Evolutionary conservation across 2,113 vertebrate species (phyloP).

Genomic region (Collichthys lucidus): DNA sequence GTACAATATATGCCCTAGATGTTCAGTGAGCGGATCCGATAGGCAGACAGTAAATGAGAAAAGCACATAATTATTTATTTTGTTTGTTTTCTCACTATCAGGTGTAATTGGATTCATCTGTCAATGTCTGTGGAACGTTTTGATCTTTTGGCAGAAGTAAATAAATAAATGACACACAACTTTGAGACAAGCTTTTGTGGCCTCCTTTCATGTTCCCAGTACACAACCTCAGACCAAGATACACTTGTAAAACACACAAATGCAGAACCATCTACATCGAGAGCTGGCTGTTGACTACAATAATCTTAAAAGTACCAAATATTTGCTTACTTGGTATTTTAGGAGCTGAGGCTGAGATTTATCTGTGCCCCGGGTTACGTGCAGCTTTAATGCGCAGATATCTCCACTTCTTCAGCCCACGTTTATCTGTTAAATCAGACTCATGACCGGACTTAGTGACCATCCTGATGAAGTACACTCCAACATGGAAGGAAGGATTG

Average conservation of each 20-base stretch:
- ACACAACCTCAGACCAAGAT: background rate
- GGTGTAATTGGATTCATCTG: slow-evolving; percentile 39
- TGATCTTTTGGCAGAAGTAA: slow-evolving; percentile 28
- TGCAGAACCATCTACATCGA: background rate
- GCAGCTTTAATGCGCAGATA: background rate
- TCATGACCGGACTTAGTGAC: slow-evolving; percentile 2
- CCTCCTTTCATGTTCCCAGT: background rate
- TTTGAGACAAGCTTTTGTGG: slow-evolving; percentile 7
- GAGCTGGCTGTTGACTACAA: background rate
- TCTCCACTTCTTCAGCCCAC: slow-evolving; percentile 15
- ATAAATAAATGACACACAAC: slow-evolving; percentile 23
- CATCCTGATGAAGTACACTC: slow-evolving; percentile 14
- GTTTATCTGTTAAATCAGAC: background rate
- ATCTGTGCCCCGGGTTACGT: background rate
- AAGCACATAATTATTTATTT: background rate
- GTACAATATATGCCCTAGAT: background rate
- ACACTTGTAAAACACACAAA: background rate
- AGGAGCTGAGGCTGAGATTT: background rate
- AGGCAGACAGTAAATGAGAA: slow-evolving; percentile 17
- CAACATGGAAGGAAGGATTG: slow-evolving; percentile 13
- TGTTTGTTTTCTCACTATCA: slow-evolving; percentile 12
- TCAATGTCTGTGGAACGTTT: slow-evolving; percentile 1
- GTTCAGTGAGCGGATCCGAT: background rate
- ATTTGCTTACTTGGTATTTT: slow-evolving; percentile 28
- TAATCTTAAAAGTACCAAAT: slow-evolving; percentile 16